Evolutionary conservation across 2,888 invertebrate genomes (phyloP).

Genomic region (Melipona beecheii): DNA sequence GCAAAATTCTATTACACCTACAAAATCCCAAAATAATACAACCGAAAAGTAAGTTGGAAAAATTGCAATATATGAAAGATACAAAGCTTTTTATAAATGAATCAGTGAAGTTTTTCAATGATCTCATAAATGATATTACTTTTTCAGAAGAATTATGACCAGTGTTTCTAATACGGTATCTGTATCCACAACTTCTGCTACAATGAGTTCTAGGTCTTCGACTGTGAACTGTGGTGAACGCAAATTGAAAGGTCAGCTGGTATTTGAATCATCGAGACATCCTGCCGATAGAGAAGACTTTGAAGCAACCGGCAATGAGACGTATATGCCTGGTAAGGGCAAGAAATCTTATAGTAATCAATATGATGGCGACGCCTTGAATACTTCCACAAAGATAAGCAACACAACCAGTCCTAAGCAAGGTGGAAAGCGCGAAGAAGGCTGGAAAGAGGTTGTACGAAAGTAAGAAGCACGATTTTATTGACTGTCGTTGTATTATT

Average conservation of each 20-base stretch:
- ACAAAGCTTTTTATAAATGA: not conserved
- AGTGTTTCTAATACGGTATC: conserved; percentile 65
- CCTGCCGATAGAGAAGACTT: conserved; percentile 91
- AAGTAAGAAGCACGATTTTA: conserved; percentile 85
- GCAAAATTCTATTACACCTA: conserved; percentile 74
- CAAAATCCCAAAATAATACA: conserved; percentile 74
- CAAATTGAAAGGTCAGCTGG: conserved; percentile 86
- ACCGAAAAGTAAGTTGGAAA: conserved; percentile 62
- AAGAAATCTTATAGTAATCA: conserved; percentile 81
- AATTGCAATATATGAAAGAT: not conserved
- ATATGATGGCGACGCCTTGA: conserved; percentile 77
- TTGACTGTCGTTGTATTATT: not conserved
- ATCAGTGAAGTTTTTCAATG: not conserved
- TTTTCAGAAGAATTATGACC: conserved; percentile 72
- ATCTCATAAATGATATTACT: not conserved
- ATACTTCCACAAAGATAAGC: conserved; percentile 76
- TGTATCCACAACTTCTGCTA: conserved; percentile 67
- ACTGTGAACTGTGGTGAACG: conserved; percentile 75
- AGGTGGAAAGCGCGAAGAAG: conserved; percentile 91
- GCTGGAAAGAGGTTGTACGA: conserved; percentile 98
- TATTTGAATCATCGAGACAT: conserved; percentile 90
- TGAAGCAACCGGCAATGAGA: conserved; percentile 89
- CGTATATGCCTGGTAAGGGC: conserved; percentile 84
- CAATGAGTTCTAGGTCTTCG: conserved; percentile 73
- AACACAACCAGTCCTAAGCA: conserved; percentile 89